A percentile compares a stretch with the other conserved stretches of the same genome.
Conservation (phyloP, 2,888 invertebrate genomes). For the Ecdyonurus torrentis region DNA sequence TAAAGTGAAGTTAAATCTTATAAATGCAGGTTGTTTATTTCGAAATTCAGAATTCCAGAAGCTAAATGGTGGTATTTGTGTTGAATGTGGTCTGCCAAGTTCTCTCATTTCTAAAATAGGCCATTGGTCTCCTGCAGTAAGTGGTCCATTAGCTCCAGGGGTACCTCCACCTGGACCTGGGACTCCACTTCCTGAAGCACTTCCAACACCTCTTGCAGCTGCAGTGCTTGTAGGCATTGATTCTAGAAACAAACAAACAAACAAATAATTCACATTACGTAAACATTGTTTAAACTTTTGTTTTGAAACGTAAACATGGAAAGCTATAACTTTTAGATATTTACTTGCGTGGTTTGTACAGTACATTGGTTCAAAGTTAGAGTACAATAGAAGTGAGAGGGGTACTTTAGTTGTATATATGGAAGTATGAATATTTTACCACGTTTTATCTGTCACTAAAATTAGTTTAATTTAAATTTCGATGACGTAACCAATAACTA, state of each 20-base stretch:
- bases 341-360: too few species aligned
- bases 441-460: too few species aligned
- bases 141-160: constrained; percentile 36
- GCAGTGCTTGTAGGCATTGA: constrained; percentile 54
- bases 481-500: too few species aligned
- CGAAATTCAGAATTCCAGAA: constrained; percentile 89
- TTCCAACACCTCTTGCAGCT: constrained; percentile 22
- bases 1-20: constrained; percentile 74
- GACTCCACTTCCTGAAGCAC: neutral
- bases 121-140: constrained; percentile 49
- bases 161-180: constrained; percentile 24
- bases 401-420: too few species aligned
- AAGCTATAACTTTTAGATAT: too few species aligned
- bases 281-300: neutral
- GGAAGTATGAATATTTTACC: too few species aligned
- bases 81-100: constrained; percentile 65
- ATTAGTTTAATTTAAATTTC: too few species aligned
- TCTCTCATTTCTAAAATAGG: constrained; percentile 65
- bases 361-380: too few species aligned
- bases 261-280: neutral
- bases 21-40: constrained; percentile 77
- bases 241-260: constrained; percentile 40
- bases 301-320: too few species aligned
- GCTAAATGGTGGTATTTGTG: constrained; percentile 75
- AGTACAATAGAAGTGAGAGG: too few species aligned